Conservation (phyloP, 2,113 vertebrate genomes). For the Elanus axillaris region DNA sequence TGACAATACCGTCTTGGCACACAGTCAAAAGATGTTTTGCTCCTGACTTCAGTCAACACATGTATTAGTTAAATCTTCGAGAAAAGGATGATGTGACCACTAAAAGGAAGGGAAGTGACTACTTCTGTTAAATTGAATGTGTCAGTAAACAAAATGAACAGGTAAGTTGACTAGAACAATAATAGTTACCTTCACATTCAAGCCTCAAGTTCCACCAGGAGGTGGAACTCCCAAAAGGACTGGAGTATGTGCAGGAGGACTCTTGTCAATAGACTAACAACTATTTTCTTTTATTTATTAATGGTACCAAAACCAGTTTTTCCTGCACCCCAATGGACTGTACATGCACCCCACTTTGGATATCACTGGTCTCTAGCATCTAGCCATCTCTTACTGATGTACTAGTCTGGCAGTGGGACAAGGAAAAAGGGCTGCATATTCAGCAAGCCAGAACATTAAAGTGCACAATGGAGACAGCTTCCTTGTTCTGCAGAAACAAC, state of each 20-base stretch:
- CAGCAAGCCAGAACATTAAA: neutral
- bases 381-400: neutral
- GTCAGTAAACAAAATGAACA: neutral
- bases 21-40: neutral
- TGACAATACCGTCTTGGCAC: neutral
- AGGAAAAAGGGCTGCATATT: neutral
- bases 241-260: neutral
- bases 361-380: neutral
- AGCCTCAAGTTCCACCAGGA: neutral
- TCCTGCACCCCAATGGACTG: neutral
- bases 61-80: neutral
- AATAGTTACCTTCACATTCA: neutral
- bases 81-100: neutral
- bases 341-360: fast-evolving
- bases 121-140: neutral
- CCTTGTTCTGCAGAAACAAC: neutral
- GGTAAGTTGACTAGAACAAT: no score
- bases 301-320: neutral
- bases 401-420: neutral
- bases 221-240: neutral
- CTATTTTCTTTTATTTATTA: neutral
- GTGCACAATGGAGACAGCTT: neutral
- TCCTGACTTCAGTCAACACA: neutral
- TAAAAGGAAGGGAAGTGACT: neutral
- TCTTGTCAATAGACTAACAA: fast-evolving